Evolutionary conservation across 2,888 invertebrate genomes (phyloP).

Genomic region (Tiphia femorata): DNA sequence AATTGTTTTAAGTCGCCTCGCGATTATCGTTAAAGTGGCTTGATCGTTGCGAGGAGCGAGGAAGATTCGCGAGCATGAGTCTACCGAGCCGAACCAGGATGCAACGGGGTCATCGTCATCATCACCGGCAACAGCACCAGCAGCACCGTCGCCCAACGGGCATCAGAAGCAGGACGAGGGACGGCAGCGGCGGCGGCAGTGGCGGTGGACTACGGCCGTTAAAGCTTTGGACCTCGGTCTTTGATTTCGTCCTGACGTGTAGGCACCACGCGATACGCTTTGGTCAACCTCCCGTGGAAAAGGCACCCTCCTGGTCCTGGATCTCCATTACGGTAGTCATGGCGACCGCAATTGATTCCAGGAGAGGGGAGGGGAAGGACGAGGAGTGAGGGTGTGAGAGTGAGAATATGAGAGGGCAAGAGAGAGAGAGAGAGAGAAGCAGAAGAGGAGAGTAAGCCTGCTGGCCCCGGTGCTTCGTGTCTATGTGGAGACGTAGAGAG

Average conservation of each 20-base stretch:
- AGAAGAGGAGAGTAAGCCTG: constrained; percentile 29
- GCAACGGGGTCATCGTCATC: too few relatives aligned
- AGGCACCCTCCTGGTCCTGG: constrained; percentile 60
- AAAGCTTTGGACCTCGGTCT: constrained; percentile 50
- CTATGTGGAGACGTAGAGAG: constrained; percentile 14
- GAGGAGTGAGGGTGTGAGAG: constrained; percentile 33
- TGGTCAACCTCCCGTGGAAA: constrained; percentile 61
- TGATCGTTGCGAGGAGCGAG: too few relatives aligned
- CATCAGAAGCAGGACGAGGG: too few relatives aligned
- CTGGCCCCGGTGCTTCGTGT: constrained; percentile 10
- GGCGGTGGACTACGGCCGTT: constrained; percentile 14
- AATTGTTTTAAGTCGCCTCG: too few relatives aligned
- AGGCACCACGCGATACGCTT: constrained; percentile 53
- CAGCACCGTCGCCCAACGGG: too few relatives aligned
- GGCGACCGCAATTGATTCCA: constrained; percentile 67
- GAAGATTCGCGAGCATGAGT: too few relatives aligned
- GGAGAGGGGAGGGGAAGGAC: constrained; percentile 53
- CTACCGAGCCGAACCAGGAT: too few relatives aligned
- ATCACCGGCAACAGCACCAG: too few relatives aligned
- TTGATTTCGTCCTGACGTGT: constrained; percentile 57
- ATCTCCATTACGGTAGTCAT: constrained; percentile 68
- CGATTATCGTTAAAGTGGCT: too few relatives aligned
- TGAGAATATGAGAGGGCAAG: constrained; percentile 34
- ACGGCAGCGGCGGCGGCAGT: too few relatives aligned
- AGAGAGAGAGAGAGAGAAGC: constrained; percentile 26